Evolutionary conservation across 2,888 invertebrate genomes (phyloP).

Genomic region (Heliconius charithonia): DNA sequence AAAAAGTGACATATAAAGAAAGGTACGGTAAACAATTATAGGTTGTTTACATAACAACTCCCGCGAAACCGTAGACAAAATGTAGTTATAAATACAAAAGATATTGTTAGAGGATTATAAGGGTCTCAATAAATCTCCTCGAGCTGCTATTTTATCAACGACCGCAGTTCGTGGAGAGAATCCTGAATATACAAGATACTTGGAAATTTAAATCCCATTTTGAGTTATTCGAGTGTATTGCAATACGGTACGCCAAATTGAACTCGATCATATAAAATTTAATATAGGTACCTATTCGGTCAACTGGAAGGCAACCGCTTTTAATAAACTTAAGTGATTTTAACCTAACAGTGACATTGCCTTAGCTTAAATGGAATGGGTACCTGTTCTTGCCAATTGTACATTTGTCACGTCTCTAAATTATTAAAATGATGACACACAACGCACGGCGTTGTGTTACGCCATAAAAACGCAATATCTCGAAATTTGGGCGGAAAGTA

Average conservation of each 20-base stretch:
- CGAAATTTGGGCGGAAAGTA: too few relatives aligned
- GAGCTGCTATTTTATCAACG: constrained; percentile 31
- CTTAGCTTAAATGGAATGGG: background rate
- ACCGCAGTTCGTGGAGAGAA: constrained; percentile 28
- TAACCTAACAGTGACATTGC: background rate
- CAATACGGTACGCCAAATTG: background rate
- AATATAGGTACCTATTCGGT: background rate
- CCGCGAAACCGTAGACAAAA: background rate
- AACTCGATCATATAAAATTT: background rate
- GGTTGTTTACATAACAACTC: background rate
- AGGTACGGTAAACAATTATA: background rate
- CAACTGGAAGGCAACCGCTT: background rate
- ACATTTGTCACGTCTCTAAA: background rate
- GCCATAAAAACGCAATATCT: background rate
- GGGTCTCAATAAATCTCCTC: constrained; percentile 35
- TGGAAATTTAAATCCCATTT: constrained; percentile 14
- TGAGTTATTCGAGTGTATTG: background rate
- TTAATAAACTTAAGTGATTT: background rate
- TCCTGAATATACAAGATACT: constrained; percentile 25
- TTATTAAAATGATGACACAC: background rate
- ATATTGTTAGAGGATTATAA: constrained; percentile 29
- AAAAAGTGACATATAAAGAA: background rate
- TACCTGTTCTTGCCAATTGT: background rate
- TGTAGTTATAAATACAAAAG: constrained; percentile 9
- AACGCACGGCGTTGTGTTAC: background rate